Evolutionary conservation across 2,888 invertebrate species (phyloP), one percentile per base, ranked within the genome.

Genomic region (Megastigmus dorsalis): DNA sequence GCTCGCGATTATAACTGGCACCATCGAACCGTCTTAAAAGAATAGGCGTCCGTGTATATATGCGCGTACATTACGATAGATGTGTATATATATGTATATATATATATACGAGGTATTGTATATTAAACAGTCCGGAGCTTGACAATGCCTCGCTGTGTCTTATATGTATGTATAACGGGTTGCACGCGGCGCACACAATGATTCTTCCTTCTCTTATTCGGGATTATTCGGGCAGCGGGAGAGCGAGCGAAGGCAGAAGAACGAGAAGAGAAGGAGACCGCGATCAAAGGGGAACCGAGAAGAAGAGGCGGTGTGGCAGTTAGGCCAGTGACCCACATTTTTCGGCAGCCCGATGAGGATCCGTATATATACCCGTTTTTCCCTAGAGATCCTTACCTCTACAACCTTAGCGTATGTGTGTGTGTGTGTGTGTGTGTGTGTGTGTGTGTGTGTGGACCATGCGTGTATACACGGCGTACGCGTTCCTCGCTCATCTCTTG

Each of bases 271-370:
- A 20, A 18, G 50, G 30, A 30, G 33, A 23, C 54, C 9, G 59
- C 18, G 26, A 60, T 28, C 48, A 36, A 28, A 36, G 23, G 33
- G 63, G 41, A 28, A 10, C 80, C 79, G n/a, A n/a, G n/a, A n/a
- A n/a, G n/a, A n/a, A n/a, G n/a, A n/a, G n/a, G n/a, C n/a, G n/a
- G n/a, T n/a, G n/a, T n/a, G 78, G 79, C 80, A 79, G 81, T 76
- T 82, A 79, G 81, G 82, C 80, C 83, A 81, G 80, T 84, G 85
- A 86, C 86, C 86, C 79, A 84, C 79, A 86, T 86, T 84, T 86
- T 86, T 85, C 74, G 83, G 81, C 79, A 20, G 65, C 50, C 36
- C 36, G 50, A n/a, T 4, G 38, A 45, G 66, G 43, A 66, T 66
- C 66, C 60, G 28, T 10, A 45, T 60, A 33, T 10, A 45, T 60